A percentile compares a stretch with the other conserved stretches of the same genome.
These are phyloP conservation scores for Phrynocephalus guinanensis DNA, from an alignment of 2,797 vertebrate genomes.

Conservation along the genomic window DNA sequence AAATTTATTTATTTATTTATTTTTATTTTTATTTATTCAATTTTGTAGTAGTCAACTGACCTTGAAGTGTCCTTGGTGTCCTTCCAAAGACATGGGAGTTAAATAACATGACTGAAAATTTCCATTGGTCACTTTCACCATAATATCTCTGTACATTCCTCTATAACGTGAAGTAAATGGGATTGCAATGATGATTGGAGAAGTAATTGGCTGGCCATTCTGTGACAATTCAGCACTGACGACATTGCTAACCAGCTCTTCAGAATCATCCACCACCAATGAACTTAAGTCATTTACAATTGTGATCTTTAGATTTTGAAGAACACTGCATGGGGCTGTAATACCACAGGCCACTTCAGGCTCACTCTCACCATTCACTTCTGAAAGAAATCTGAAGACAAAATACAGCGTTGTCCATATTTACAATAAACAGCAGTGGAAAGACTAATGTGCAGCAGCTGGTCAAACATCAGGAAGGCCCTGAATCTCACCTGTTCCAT, in stretches of 20 bases:
- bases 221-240: conserved; percentile 75
- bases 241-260: conserved; percentile 89
- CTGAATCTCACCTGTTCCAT: neutral
- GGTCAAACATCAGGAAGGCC: neutral
- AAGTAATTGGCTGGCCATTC: conserved; percentile 66
- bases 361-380: conserved; percentile 44
- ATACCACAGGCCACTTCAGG: conserved; percentile 78
- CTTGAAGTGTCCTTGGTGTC: conserved; percentile 77
- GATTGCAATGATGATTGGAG: conserved; percentile 82
- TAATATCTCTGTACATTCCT: conserved; percentile 84
- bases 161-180: conserved; percentile 82
- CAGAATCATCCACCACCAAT: conserved; percentile 83
- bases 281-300: conserved; percentile 80
- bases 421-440: conserved; percentile 14
- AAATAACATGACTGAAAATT: conserved; percentile 82
- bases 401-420: conserved; percentile 15
- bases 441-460: neutral
- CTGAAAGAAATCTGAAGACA: conserved; percentile 72
- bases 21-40: too few species aligned
- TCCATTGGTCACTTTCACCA: conserved; percentile 84
- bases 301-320: conserved; percentile 78
- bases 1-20: neutral
- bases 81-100: conserved; percentile 81
- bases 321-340: conserved; percentile 71
- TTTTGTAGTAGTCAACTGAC: conserved; percentile 69